phyloP scores from a whole-genome alignment of 2,888 invertebrate species.

The Dusona sp. region DNA sequence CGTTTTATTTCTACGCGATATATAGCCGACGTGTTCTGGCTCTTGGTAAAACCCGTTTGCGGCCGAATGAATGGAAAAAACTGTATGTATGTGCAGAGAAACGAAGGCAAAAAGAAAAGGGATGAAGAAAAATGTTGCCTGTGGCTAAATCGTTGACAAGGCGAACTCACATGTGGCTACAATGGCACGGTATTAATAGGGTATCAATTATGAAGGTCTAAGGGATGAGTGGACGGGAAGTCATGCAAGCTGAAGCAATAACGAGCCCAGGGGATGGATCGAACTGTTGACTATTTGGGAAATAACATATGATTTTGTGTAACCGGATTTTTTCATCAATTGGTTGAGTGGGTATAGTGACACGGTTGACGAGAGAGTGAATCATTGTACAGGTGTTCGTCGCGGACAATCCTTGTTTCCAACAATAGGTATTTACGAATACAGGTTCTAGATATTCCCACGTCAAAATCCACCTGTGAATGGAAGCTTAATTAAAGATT shows the following conservation, averaged over 20 bases:
- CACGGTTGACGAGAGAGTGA: not conserved
- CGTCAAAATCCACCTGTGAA: not conserved
- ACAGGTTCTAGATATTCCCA: not conserved
- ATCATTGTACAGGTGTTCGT: not conserved
- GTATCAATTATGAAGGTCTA: not conserved
- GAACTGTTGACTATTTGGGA: not conserved
- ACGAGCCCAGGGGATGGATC: not conserved
- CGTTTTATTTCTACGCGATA: constrained; percentile 61
- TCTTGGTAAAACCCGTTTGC: constrained; percentile 41
- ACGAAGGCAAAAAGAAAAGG: not conserved
- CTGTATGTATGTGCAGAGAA: not conserved
- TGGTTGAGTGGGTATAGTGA: not conserved
- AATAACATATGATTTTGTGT: not conserved
- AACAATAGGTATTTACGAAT: not conserved
- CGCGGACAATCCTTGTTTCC: not conserved
- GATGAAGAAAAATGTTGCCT: not conserved
- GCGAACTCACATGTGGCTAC: not conserved
- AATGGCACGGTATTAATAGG: not conserved
- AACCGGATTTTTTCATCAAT: not conserved
- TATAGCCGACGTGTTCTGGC: constrained; percentile 50
- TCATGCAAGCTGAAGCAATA: not conserved
- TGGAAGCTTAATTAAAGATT: not conserved
- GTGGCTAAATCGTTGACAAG: not conserved
- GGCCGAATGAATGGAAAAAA: constrained; percentile 52
- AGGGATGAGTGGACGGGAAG: not conserved